Base-by-base conservation (phyloP, 2,888 invertebrate species). In the Nomada ruficornis region DNA sequence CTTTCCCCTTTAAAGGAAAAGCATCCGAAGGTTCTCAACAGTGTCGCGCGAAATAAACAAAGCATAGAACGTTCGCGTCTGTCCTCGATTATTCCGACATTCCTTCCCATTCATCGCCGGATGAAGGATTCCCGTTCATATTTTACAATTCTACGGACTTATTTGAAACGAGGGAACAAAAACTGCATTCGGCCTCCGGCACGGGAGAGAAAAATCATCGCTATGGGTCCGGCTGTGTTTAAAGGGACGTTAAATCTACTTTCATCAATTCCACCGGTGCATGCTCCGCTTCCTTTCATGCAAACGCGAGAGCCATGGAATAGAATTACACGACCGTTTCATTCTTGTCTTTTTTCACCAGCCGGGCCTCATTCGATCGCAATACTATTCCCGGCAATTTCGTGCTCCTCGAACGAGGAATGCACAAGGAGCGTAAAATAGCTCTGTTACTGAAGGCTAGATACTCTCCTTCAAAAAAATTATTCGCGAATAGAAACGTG, bases 191-290 rank as follows among this genome's bases (percentile, higher is more conserved):
- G 23, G 2, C 20, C 50, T n/a, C 36, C 2, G 3, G 20, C 2
- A 11, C n/a, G 20, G 4, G 26, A 36, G 9, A 44, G 26, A 29
- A 69, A 62, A 67, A 52, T 50, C 44, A 29, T 52, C 67, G 67
- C 23, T 10, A 26, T 26, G n/a, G 15, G 47, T 57, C 57, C 7
- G 74, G 73, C 65, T 70, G 74, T 70, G 77, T 81, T 72, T 79
- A 81, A 79, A 64, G 55, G 64, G 20, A 54, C 63, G 74, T 74
- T 26, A 74, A 81, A 81, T 79, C 60, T 65, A 74, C 79, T 81
- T 79, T 74, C 47, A 65, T 64, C 54, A 73, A 81, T 81, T 78
- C 79, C 42, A 9, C 59, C 55, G 62, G 59, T 62, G 68, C 55
- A 64, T 44, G 68, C 47, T 29, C 50, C 47, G 42, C 18, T 80